A percentile compares a stretch with the other conserved stretches of the same genome.
phyloP scores from a whole-genome alignment of 2,113 vertebrate species.

The Oriolus oriolus region DNA sequence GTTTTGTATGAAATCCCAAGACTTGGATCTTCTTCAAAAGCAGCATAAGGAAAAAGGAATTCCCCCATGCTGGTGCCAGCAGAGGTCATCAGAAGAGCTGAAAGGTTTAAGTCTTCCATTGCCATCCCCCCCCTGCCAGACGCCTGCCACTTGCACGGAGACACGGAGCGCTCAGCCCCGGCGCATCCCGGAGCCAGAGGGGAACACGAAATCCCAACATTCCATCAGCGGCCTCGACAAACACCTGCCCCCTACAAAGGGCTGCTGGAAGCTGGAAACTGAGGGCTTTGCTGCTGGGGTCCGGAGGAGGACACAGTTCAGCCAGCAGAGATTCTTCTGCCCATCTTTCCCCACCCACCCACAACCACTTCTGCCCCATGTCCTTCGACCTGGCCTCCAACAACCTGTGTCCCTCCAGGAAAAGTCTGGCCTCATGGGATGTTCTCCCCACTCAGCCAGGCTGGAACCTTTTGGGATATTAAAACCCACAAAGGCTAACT shows the following conservation, averaged over 20 bases:
- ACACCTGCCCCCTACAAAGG: background rate
- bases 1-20: conserved; percentile 4
- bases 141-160: background rate
- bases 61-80: conserved; percentile 49
- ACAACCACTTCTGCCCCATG: rapidly evolving
- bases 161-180: rapidly evolving
- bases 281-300: background rate
- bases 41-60: conserved; percentile 11
- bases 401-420: background rate
- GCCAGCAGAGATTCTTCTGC: background rate
- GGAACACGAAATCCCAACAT: background rate
- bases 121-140: conserved; percentile 6
- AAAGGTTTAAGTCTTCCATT: conserved; percentile 33
- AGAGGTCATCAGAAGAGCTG: conserved; percentile 54
- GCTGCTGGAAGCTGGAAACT: background rate
- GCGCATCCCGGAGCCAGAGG: background rate
- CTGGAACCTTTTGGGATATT: background rate
- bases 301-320: background rate
- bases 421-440: background rate
- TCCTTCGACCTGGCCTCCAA: background rate
- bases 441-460: rapidly evolving
- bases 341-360: background rate
- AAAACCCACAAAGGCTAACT: background rate
- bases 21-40: conserved; percentile 56
- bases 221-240: background rate